Percentiles rank a stretch among this genome's conserved stretches.
Conservation (phyloP, 2,888 invertebrate species). For the Limnephilus auricula region DNA sequence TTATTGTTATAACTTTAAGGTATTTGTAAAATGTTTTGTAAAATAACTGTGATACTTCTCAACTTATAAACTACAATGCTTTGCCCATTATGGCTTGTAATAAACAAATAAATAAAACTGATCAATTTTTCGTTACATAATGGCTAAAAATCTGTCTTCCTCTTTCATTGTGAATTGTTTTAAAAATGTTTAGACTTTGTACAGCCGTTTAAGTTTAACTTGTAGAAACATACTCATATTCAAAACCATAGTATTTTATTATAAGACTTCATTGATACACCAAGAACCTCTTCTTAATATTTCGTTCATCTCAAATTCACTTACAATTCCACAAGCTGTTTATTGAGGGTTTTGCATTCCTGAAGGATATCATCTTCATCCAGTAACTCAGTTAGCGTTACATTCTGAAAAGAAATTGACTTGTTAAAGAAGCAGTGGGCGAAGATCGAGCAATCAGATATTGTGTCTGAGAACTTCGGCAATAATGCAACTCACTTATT, state of each 20-base stretch:
- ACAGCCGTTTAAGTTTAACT: background rate
- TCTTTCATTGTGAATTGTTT: background rate
- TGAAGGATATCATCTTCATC: constrained; percentile 97
- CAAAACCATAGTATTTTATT: background rate
- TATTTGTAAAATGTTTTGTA: no score
- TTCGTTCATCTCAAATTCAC: constrained; percentile 71
- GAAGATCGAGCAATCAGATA: background rate
- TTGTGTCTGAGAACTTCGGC: background rate
- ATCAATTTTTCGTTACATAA: no score
- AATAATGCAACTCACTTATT: background rate
- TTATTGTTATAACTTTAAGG: no score
- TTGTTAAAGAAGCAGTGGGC: background rate
- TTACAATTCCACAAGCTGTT: constrained; percentile 94
- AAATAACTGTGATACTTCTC: no score
- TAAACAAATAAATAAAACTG: no score
- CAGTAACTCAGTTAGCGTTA: constrained; percentile 92
- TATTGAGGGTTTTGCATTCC: constrained; percentile 96
- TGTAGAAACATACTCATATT: background rate
- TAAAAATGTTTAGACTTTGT: background rate
- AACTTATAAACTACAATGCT: no score
- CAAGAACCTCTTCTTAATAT: background rate
- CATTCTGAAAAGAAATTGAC: constrained; percentile 82
- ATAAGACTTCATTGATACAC: background rate
- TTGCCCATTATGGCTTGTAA: no score
- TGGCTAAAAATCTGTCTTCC: no score